These are phyloP conservation scores for Oedothorax gibbosus DNA, from an alignment of 1,140 invertebrate genomes.

Conservation along the genomic window DNA sequence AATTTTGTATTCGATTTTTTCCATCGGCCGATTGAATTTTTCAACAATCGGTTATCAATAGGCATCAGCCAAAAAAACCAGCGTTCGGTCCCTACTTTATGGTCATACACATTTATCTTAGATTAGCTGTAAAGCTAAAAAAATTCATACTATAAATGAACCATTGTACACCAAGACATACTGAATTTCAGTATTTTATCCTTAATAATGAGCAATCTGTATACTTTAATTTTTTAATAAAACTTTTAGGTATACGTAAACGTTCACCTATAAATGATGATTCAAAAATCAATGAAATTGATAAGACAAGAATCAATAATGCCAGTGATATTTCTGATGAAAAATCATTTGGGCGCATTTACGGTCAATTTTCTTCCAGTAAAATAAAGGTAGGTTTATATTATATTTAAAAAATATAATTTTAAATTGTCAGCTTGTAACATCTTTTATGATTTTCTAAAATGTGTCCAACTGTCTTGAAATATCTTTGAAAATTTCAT, in stretches of 20 bases:
- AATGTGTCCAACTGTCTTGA: background rate
- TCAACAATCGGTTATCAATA: too few relatives aligned
- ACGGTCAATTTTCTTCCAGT: conserved; percentile 26
- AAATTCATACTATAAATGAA: too few relatives aligned
- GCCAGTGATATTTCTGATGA: conserved; percentile 14
- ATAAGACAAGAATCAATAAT: background rate
- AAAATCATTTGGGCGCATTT: conserved; percentile 14
- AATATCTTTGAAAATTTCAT: background rate
- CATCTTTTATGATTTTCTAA: background rate
- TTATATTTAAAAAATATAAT: too few relatives aligned
- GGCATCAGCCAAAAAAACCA: too few relatives aligned
- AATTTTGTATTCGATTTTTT: too few relatives aligned
- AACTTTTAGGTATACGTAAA: background rate
- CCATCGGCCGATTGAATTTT: too few relatives aligned
- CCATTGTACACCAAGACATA: too few relatives aligned
- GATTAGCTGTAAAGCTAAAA: too few relatives aligned
- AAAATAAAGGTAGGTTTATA: conserved; percentile 5
- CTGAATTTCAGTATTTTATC: too few relatives aligned
- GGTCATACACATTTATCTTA: too few relatives aligned
- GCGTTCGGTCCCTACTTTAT: too few relatives aligned
- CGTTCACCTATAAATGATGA: background rate
- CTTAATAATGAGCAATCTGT: too few relatives aligned
- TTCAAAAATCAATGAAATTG: background rate
- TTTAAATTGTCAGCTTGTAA: background rate
- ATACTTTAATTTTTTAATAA: background rate